These are phyloP conservation scores for Aldabrachelys gigantea DNA, from an alignment of 2,113 vertebrate species.

Conservation along the genomic window DNA sequence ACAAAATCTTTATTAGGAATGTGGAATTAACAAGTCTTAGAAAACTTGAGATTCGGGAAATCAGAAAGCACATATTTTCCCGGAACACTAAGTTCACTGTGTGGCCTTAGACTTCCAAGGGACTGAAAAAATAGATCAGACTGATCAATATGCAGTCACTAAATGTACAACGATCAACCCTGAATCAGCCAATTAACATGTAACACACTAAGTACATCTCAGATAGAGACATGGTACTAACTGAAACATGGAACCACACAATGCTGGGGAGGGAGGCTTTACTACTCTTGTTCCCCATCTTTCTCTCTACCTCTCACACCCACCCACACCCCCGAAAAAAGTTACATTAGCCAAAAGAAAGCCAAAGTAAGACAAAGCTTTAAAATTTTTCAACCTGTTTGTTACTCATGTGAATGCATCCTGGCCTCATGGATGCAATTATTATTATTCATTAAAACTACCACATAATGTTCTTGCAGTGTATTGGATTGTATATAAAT, in stretches of 20 bases:
- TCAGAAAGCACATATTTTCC: not conserved
- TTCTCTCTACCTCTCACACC: not conserved
- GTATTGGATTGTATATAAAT: not conserved
- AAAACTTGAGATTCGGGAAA: not conserved
- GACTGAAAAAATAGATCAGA: not conserved
- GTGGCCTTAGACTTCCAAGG: not conserved
- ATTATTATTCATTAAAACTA: not conserved
- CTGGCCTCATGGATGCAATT: not conserved
- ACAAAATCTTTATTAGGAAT: not conserved
- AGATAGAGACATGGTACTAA: not conserved
- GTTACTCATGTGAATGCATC: not conserved
- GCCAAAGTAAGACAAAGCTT: not conserved
- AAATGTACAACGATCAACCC: not conserved
- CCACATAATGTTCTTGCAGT: not conserved
- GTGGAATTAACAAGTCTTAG: not conserved
- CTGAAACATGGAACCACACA: not conserved
- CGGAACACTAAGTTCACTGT: too few species aligned
- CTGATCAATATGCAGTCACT: not conserved
- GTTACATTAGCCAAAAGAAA: not conserved
- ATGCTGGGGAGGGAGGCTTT: not conserved
- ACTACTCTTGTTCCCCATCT: accelerated
- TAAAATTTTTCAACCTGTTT: not conserved
- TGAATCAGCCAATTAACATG: not conserved
- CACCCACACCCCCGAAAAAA: not conserved
- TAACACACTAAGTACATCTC: not conserved